phyloP scores from a whole-genome alignment of 2,888 invertebrate genomes.

The Drosophila sordidapex region DNA sequence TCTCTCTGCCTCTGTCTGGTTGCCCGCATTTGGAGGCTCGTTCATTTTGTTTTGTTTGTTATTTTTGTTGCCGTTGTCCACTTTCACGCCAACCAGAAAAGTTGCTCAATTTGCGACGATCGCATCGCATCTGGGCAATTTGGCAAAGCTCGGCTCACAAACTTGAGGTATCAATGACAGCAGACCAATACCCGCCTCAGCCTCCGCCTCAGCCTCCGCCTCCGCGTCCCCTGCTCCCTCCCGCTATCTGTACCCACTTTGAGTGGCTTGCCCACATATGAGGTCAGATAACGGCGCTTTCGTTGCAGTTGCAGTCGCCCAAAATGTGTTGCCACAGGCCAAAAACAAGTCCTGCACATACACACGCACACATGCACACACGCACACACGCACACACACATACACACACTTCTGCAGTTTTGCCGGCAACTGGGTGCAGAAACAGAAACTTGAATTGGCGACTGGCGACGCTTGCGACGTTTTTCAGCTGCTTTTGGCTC shows the following conservation, averaged over 20 bases:
- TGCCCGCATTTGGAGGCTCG: slow-evolving; percentile 5
- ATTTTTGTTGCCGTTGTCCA: slow-evolving; percentile 46
- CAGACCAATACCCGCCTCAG: neutral
- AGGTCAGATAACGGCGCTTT: slow-evolving; percentile 70
- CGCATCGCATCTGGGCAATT: slow-evolving; percentile 53
- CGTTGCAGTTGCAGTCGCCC: slow-evolving; percentile 47
- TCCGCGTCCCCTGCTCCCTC: too few relatives aligned
- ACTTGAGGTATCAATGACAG: slow-evolving; percentile 58
- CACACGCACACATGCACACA: slow-evolving; percentile 13
- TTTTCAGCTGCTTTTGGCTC: slow-evolving; percentile 53
- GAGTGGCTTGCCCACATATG: slow-evolving; percentile 65
- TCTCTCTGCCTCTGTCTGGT: neutral
- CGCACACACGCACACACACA: slow-evolving; percentile 12
- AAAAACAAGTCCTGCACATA: slow-evolving; percentile 62
- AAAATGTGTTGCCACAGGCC: slow-evolving; percentile 57
- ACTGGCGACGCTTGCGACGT: neutral
- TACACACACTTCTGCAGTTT: slow-evolving; percentile 15
- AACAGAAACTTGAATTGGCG: slow-evolving; percentile 35
- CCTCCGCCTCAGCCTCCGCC: neutral
- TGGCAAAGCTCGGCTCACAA: slow-evolving; percentile 43
- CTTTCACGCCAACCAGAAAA: slow-evolving; percentile 60
- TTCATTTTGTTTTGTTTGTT: slow-evolving; percentile 2
- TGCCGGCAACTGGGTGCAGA: slow-evolving; percentile 37
- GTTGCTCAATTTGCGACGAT: slow-evolving; percentile 55
- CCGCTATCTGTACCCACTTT: neutral